A percentile compares a stretch with the other conserved stretches of the same genome.
These are phyloP conservation scores for Actinia equina DNA, from an alignment of 64 coral and sea anemone genomes.

Conservation along the genomic window DNA sequence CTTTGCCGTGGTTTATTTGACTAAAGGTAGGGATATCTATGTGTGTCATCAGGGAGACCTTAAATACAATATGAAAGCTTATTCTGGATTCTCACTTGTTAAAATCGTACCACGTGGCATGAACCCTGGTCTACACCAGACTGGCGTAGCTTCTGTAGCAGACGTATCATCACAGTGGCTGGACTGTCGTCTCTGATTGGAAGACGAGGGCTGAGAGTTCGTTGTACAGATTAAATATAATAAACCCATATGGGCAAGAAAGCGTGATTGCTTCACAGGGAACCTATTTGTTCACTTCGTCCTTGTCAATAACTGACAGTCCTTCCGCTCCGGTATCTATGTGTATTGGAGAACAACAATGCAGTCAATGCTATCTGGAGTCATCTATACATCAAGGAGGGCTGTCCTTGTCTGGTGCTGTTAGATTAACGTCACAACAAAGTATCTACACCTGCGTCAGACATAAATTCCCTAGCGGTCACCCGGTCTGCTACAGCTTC, in stretches of 20 bases:
- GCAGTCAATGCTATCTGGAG: not conserved
- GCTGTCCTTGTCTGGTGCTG: not conserved
- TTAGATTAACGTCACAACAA: not conserved
- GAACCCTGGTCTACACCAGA: constrained; percentile 9
- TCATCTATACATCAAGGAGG: not conserved
- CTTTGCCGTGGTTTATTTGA: constrained; percentile 13
- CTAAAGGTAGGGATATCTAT: not conserved
- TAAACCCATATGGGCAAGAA: not conserved
- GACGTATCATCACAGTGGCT: not conserved
- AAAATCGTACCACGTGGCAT: constrained; percentile 7
- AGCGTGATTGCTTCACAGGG: not conserved
- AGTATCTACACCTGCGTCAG: not conserved
- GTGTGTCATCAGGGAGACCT: not conserved
- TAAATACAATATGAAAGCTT: not conserved
- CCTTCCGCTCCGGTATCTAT: not conserved
- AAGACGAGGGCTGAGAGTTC: not conserved
- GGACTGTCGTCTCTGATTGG: constrained; percentile 17
- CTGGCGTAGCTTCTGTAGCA: not conserved
- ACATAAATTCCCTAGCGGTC: not conserved
- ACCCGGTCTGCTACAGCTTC: constrained; percentile 16
- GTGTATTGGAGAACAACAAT: constrained; percentile 10
- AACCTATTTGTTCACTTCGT: not conserved
- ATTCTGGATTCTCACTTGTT: constrained; percentile 21
- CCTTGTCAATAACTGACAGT: not conserved
- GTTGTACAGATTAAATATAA: not conserved